Evolutionary conservation across 2,113 vertebrate species (phyloP).

Genomic region (Columbina picui): DNA sequence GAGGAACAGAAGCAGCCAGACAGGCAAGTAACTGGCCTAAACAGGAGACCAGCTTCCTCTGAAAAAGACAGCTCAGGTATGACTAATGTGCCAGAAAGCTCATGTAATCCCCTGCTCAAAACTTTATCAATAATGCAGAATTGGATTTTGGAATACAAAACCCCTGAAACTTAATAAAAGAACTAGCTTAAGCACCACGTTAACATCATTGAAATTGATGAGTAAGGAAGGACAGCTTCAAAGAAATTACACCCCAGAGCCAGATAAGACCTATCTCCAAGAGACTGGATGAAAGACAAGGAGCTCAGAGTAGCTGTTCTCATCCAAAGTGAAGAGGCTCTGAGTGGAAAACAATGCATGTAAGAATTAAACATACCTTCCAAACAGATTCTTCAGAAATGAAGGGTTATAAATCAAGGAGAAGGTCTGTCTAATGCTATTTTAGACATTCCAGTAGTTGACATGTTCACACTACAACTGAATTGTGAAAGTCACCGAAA

Average conservation of each 20-base stretch:
- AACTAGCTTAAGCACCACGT: slow-evolving; percentile 21
- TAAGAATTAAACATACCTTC: slow-evolving; percentile 7
- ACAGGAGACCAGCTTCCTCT: neutral
- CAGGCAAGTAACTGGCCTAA: neutral
- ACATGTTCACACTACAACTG: neutral
- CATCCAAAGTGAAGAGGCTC: neutral
- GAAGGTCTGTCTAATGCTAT: neutral
- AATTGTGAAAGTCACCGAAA: neutral
- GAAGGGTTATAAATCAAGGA: neutral
- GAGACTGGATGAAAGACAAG: neutral
- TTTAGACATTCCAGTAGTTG: neutral
- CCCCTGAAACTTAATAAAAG: slow-evolving; percentile 43
- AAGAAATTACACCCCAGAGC: slow-evolving; percentile 15
- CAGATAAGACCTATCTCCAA: slow-evolving; percentile 9
- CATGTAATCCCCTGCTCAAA: slow-evolving; percentile 45
- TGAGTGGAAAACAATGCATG: neutral
- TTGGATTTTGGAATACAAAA: slow-evolving; percentile 48
- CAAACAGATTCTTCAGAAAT: neutral
- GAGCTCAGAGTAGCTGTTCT: neutral
- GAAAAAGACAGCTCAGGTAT: neutral
- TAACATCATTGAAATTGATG: slow-evolving; percentile 36
- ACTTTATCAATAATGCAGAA: slow-evolving; percentile 59
- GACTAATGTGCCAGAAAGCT: slow-evolving; percentile 30
- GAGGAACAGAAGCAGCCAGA: neutral
- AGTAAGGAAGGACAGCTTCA: slow-evolving; percentile 12